A percentile compares a stretch with the other conserved stretches of the same genome.
Evolutionary conservation across 1,140 invertebrate genomes (phyloP).

Genomic region (Aphis gossypii): DNA sequence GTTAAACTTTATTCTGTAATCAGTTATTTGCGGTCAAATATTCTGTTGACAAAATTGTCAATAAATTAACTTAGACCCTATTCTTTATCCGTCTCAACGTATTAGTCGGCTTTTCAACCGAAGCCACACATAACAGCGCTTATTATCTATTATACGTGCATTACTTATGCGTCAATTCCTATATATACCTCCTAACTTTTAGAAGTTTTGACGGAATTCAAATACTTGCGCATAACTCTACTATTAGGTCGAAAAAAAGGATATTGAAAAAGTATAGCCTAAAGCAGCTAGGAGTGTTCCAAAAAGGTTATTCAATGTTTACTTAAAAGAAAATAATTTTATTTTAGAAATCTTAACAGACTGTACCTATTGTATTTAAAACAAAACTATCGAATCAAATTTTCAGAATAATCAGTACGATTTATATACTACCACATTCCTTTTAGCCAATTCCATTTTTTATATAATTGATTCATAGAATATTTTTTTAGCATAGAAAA

Average conservation of each 20-base stretch:
- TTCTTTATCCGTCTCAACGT: too few species aligned
- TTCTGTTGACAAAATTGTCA: neutral
- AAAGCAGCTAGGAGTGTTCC: neutral
- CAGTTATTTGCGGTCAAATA: neutral
- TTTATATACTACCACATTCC: neutral
- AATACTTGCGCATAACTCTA: neutral
- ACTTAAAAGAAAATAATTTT: too few species aligned
- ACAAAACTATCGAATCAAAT: neutral
- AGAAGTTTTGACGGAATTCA: neutral
- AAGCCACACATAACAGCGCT: neutral
- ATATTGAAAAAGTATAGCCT: neutral
- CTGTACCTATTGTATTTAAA: neutral
- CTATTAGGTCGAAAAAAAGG: accelerated
- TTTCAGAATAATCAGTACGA: neutral
- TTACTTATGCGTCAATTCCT: too few species aligned
- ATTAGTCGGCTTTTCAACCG: neutral
- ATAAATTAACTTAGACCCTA: neutral
- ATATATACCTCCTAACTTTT: neutral
- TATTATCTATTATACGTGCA: neutral
- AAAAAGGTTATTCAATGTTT: neutral
- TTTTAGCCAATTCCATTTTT: too few species aligned
- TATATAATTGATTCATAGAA: too few species aligned
- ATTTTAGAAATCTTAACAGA: too few species aligned
- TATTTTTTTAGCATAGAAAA: too few species aligned
- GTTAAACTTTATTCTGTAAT: neutral